phyloP scores from a whole-genome alignment of 2,113 vertebrate species.

The Arvicanthis niloticus region DNA sequence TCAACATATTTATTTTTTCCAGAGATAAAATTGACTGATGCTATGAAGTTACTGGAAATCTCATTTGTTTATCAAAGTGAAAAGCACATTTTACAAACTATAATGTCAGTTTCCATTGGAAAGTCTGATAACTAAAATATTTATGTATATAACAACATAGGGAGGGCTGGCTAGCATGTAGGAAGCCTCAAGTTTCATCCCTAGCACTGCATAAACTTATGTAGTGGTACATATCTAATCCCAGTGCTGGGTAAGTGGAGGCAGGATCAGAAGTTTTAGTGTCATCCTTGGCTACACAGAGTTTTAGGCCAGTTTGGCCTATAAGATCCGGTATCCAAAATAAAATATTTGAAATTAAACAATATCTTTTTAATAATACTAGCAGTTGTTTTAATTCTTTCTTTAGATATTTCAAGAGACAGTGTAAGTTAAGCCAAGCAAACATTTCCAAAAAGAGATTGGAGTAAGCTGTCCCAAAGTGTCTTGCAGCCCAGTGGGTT shows the following conservation, averaged over 20 bases:
- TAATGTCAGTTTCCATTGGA: slow-evolving; percentile 10
- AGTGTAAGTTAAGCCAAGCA: background rate
- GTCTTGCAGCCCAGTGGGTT: background rate
- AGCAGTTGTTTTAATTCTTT: slow-evolving; percentile 21
- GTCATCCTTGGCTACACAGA: background rate
- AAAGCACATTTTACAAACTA: slow-evolving; percentile 44
- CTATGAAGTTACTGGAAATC: slow-evolving; percentile 44
- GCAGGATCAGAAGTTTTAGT: background rate
- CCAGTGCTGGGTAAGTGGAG: background rate
- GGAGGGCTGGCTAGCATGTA: background rate
- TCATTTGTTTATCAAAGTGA: slow-evolving; percentile 43
- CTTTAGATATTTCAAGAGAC: background rate
- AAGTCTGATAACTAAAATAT: slow-evolving; percentile 36
- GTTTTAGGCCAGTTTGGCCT: background rate
- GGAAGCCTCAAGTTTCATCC: background rate
- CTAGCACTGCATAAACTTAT: background rate
- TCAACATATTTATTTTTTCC: slow-evolving; percentile 45
- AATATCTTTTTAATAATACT: background rate
- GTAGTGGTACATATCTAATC: background rate
- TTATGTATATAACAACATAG: slow-evolving; percentile 20
- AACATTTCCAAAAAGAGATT: background rate
- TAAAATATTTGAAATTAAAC: slow-evolving; percentile 44
- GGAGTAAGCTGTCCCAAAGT: background rate
- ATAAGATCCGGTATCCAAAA: background rate
- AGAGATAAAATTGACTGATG: slow-evolving; percentile 47